Evolutionary conservation across 2,797 vertebrate genomes (phyloP), one percentile per base, ranked within the genome.

Genomic region (Phylloscopus collybita): DNA sequence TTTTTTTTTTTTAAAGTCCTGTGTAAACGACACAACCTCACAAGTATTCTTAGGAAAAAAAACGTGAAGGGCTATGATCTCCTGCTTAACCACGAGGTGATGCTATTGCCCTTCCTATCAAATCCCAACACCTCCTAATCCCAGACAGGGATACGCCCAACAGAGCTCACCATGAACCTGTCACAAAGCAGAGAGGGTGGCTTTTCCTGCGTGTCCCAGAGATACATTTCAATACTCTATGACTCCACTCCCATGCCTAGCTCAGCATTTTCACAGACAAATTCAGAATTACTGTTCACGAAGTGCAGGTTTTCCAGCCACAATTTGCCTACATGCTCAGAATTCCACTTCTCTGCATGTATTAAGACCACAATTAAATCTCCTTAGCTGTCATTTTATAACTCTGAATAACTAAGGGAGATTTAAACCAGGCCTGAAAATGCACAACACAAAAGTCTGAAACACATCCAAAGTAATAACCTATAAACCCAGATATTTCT

Each of bases 71-170:
- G 54, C 0, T 53, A 57, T 13, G 51, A 34, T 23, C 45, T 69
- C 30, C 53, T 64, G n/a, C 42, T 62, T 64, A 60, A 53, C 97
- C 97, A 98, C 94, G 84, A 97, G 97, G 93, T 97, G 97, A 95
- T 93, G 95, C 27, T 97, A 49, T 93, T 97, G 93, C 72, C 85
- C 86, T 96, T 91, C 53, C 56, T 94, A 82, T 1, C 6, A 26
- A 82, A 23, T 13, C 17, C 34, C 42, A 53, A 64, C 53, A 80
- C 9, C 9, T 34, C 73, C 67, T 32, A 44, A 44, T 40, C 81
- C 80, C 9, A 6, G 87, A 44, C 26, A 1, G 1, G 56, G 34
- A 22, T 15, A 15, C 10, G 45, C 50, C 21, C 50, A 38, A n/a
- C 1, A 45, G 47, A 85, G 34, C 54, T 72, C 54, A 38, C 8